These are phyloP conservation scores for Ctenicera cuprea DNA, from an alignment of 2,888 invertebrate species.

Conservation along the genomic window DNA sequence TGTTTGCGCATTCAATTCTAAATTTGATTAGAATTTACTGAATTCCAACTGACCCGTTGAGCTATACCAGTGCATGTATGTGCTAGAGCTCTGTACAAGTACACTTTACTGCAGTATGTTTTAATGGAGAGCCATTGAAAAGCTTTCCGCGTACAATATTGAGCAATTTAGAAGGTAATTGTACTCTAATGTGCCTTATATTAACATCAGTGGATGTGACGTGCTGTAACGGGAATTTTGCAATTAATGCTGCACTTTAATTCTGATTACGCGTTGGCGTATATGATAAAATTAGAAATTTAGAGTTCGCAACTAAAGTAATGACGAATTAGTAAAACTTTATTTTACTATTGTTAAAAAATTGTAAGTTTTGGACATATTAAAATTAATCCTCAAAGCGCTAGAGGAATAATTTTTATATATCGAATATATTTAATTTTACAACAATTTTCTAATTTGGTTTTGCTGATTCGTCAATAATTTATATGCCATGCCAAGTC, in stretches of 20 bases:
- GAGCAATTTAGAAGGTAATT: conserved; percentile 18
- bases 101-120: conserved; percentile 26
- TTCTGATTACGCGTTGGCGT: too few species aligned
- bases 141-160: conserved; percentile 13
- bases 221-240: conserved; percentile 8
- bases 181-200: conserved; percentile 19
- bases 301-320: too few species aligned
- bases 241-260: background rate
- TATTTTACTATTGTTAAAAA: too few species aligned
- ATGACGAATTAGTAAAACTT: too few species aligned
- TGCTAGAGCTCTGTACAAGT: background rate
- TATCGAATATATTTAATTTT: too few species aligned
- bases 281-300: too few species aligned
- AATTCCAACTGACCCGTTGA: background rate
- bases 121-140: conserved; percentile 38
- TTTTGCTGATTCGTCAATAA: too few species aligned
- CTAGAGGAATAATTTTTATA: too few species aligned
- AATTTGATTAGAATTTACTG: background rate
- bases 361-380: too few species aligned
- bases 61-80: background rate
- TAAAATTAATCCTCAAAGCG: too few species aligned
- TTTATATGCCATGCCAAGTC: too few species aligned
- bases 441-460: too few species aligned
- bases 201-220: background rate
- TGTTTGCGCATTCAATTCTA: background rate